These are phyloP conservation scores for Plebejus melissa DNA, from an alignment of 2,888 invertebrate genomes.

Conservation along the genomic window DNA sequence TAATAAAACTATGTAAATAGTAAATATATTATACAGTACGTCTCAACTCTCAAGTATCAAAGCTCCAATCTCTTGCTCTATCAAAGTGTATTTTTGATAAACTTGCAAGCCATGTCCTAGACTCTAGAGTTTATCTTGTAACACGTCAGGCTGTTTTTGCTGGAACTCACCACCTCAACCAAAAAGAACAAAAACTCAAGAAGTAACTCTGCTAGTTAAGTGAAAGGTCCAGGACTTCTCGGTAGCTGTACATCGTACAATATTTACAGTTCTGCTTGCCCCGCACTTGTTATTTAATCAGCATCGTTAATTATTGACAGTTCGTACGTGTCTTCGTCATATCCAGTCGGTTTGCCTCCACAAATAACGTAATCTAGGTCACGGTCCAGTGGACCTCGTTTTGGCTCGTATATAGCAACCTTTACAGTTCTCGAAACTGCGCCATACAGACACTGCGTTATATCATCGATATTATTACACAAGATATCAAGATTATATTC, in stretches of 20 bases:
- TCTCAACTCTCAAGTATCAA: not conserved
- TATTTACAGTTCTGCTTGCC: not conserved
- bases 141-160: not conserved
- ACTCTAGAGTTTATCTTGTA: not conserved
- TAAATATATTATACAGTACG: not conserved
- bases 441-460: conserved; percentile 37
- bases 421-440: conserved; percentile 38
- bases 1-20: not conserved
- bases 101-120: not conserved
- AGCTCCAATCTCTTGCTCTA: not conserved
- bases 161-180: not conserved
- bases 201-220: not conserved
- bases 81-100: not conserved
- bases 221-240: not conserved
- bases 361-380: conserved; percentile 66
- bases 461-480: conserved; percentile 33
- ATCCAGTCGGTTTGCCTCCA: conserved; percentile 52
- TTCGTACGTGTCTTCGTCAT: conserved; percentile 28
- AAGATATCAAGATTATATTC: not conserved
- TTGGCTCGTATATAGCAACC: conserved; percentile 44
- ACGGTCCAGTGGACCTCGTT: conserved; percentile 61
- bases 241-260: not conserved
- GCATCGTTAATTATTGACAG: conserved; percentile 25
- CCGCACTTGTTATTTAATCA: conserved; percentile 4
- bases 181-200: not conserved